Evolutionary conservation across 2,113 vertebrate genomes (phyloP).

Genomic region (Atrichornis clamosus): DNA sequence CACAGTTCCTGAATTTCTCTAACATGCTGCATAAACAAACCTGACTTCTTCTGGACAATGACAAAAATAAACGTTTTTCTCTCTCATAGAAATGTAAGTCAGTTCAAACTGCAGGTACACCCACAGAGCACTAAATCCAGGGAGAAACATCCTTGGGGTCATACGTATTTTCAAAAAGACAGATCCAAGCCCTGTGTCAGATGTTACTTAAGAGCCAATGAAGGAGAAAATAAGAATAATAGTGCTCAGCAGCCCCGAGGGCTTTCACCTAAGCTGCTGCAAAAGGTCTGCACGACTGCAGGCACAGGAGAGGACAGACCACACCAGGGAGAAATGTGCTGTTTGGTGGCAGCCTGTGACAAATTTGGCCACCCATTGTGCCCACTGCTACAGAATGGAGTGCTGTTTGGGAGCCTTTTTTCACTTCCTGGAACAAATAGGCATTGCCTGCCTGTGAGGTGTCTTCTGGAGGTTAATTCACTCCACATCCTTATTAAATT

Average conservation of each 20-base stretch:
- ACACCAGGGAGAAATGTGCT: neutral
- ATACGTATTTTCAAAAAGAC: neutral
- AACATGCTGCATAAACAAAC: neutral
- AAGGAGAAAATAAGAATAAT: conserved; percentile 1
- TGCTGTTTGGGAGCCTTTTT: neutral
- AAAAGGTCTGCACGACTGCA: neutral
- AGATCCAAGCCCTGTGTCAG: neutral
- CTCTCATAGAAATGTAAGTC: neutral
- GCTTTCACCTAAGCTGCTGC: neutral
- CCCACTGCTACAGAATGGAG: neutral
- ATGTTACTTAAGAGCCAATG: neutral
- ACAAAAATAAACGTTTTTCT: neutral
- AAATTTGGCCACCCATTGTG: neutral
- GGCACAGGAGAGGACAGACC: neutral
- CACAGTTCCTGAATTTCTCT: neutral
- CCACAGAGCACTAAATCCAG: neutral
- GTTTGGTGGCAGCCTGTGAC: neutral
- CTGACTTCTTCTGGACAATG: neutral
- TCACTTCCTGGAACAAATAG: neutral
- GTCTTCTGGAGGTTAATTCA: neutral
- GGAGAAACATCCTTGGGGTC: neutral
- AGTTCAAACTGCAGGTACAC: neutral
- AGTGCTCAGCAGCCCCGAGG: neutral
- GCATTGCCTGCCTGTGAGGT: neutral
- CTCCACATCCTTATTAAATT: neutral